Percentiles rank a stretch among this genome's conserved stretches.
Conservation (phyloP, 2,888 invertebrate genomes). For the Agonopterix alstromeriana region DNA sequence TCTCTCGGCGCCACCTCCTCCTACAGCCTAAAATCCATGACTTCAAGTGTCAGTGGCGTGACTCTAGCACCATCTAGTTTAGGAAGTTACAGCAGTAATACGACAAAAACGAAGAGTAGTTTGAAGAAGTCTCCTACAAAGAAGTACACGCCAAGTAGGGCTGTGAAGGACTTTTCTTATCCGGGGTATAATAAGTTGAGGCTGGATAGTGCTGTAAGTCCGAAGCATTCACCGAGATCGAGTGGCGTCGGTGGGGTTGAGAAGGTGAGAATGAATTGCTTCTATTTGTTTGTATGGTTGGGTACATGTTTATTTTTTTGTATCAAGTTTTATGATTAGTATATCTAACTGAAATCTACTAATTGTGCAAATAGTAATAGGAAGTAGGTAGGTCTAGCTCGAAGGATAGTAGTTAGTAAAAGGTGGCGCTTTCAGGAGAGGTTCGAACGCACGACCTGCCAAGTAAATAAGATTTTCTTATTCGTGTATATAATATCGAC, state of each 20-base stretch:
- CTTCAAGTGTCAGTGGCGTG: conserved; percentile 51
- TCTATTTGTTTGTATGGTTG: no score
- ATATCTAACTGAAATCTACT: no score
- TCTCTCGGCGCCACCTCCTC: conserved; percentile 61
- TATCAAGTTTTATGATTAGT: no score
- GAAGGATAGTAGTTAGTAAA: no score
- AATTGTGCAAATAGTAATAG: no score
- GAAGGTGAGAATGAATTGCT: conserved; percentile 34
- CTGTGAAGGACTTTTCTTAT: conserved; percentile 49
- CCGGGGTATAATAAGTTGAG: conserved; percentile 68
- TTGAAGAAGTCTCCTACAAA: conserved; percentile 62
- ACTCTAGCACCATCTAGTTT: conserved; percentile 61
- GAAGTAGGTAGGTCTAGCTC: no score
- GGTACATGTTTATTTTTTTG: no score
- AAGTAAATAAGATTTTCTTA: no score
- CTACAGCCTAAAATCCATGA: conserved; percentile 58
- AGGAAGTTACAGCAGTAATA: conserved; percentile 52
- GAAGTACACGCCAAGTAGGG: conserved; percentile 50
- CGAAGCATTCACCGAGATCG: conserved; percentile 61
- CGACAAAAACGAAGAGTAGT: conserved; percentile 61
- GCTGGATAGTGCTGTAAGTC: conserved; percentile 66
- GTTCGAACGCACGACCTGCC: no score
- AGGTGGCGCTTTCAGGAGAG: no score
- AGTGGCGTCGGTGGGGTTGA: conserved; percentile 32
- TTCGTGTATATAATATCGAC: no score